These are phyloP conservation scores for Malthinus seriepunctatus DNA, from an alignment of 2,888 invertebrate species.

Conservation along the genomic window DNA sequence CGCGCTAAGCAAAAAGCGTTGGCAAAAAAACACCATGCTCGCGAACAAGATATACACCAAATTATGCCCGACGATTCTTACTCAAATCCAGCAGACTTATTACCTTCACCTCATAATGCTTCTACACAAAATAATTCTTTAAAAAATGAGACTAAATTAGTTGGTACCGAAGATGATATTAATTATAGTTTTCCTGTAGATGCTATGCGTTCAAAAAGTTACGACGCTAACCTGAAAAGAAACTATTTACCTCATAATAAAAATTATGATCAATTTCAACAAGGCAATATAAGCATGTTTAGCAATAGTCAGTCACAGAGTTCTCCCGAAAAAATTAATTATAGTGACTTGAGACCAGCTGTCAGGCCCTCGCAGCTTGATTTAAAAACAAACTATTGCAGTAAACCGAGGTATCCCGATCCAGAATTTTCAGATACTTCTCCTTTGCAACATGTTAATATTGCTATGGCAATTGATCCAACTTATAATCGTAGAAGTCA, in stretches of 20 bases:
- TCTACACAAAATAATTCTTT: not conserved
- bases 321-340: conserved; percentile 34
- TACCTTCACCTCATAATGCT: conserved; percentile 45
- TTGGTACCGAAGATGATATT: conserved; percentile 45
- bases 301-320: conserved; percentile 9
- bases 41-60: conserved; percentile 49
- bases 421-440: conserved; percentile 43
- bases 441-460: conserved; percentile 57
- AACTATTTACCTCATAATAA: conserved; percentile 36
- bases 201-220: conserved; percentile 34
- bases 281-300: conserved; percentile 15
- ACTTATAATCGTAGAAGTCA: conserved; percentile 58
- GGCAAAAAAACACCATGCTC: conserved; percentile 54
- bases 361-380: conserved; percentile 52
- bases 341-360: conserved; percentile 37
- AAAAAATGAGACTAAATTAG: not conserved
- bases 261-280: conserved; percentile 27
- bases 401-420: conserved; percentile 49
- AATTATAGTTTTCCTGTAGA: conserved; percentile 55
- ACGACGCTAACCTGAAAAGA: conserved; percentile 34
- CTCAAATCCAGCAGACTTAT: conserved; percentile 60
- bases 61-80: conserved; percentile 56
- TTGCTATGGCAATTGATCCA: conserved; percentile 70
- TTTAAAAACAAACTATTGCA: conserved; percentile 46
- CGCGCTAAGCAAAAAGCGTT: conserved; percentile 67